phyloP scores from a whole-genome alignment of 2,113 vertebrate species.

The Boulengeromyrus knoepffleri region DNA sequence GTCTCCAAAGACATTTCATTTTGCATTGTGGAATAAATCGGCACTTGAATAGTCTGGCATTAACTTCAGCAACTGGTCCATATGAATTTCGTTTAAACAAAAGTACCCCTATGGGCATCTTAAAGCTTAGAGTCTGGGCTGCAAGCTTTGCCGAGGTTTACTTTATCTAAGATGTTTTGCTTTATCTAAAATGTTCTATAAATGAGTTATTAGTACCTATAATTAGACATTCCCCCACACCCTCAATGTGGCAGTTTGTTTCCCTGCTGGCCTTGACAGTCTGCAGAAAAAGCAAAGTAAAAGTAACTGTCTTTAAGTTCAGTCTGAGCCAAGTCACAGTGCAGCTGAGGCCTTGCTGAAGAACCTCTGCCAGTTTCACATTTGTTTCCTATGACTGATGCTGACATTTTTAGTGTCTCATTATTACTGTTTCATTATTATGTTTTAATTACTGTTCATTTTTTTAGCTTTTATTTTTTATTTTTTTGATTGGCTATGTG shows the following conservation, averaged over 20 bases:
- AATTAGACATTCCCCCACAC: not conserved
- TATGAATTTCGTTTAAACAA: not conserved
- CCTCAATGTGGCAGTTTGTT: not conserved
- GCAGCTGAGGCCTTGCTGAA: not conserved
- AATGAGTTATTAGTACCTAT: not conserved
- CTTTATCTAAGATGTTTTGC: not conserved
- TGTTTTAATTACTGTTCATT: not conserved
- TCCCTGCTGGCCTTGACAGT: not conserved
- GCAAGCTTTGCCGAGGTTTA: not conserved
- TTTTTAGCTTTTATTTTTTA: not conserved
- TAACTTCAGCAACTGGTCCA: not conserved
- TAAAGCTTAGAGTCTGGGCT: not conserved
- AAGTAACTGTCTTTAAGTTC: not conserved
- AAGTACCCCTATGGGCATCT: not conserved
- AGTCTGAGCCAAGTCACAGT: not conserved
- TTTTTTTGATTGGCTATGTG: not conserved
- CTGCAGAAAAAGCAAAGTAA: not conserved
- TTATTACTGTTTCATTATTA: not conserved
- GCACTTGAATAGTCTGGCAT: not conserved
- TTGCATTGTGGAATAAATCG: not conserved
- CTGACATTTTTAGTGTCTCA: not conserved
- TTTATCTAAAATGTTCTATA: not conserved
- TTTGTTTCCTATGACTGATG: not conserved
- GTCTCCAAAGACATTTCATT: constrained; percentile 6
- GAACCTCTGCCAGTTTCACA: too few relatives aligned